These are phyloP conservation scores for Lineus longissimus DNA, from an alignment of 1,140 invertebrate genomes.

Conservation along the genomic window DNA sequence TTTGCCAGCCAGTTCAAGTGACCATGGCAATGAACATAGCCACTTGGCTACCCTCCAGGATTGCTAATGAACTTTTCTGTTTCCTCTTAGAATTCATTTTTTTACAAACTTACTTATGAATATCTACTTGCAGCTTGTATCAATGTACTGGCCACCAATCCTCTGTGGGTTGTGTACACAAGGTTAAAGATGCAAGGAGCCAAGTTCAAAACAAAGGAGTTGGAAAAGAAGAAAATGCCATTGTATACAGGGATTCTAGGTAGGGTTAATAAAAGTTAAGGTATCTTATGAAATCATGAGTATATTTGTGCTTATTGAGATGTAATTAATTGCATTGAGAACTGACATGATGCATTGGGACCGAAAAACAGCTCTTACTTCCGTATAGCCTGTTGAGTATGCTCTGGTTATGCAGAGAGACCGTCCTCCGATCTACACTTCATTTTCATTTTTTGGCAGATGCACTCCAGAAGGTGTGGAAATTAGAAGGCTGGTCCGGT, in stretches of 20 bases:
- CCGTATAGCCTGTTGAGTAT: neutral
- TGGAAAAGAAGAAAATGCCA: constrained; percentile 21
- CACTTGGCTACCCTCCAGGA: too few relatives aligned
- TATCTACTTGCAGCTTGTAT: constrained; percentile 60
- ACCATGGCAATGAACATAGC: too few relatives aligned
- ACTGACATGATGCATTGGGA: too few relatives aligned
- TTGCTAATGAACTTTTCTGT: neutral
- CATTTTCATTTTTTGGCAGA: constrained; percentile 52
- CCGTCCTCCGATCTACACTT: too few relatives aligned
- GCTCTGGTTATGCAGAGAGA: too few relatives aligned
- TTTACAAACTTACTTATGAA: neutral
- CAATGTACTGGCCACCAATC: constrained; percentile 80
- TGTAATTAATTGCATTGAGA: too few relatives aligned
- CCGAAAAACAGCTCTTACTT: too few relatives aligned
- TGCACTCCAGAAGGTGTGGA: constrained; percentile 63
- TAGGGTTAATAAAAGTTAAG: too few relatives aligned
- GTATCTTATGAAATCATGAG: neutral
- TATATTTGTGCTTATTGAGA: neutral
- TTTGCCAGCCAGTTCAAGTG: too few relatives aligned
- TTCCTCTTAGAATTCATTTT: neutral
- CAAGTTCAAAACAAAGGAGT: constrained; percentile 35
- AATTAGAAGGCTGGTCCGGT: constrained; percentile 66
- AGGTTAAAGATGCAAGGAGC: constrained; percentile 72
- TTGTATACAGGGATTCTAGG: constrained; percentile 59
- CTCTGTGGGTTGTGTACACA: constrained; percentile 88